Conservation (phyloP, 2,113 vertebrate genomes). For the Anolis carolinensis region DNA sequence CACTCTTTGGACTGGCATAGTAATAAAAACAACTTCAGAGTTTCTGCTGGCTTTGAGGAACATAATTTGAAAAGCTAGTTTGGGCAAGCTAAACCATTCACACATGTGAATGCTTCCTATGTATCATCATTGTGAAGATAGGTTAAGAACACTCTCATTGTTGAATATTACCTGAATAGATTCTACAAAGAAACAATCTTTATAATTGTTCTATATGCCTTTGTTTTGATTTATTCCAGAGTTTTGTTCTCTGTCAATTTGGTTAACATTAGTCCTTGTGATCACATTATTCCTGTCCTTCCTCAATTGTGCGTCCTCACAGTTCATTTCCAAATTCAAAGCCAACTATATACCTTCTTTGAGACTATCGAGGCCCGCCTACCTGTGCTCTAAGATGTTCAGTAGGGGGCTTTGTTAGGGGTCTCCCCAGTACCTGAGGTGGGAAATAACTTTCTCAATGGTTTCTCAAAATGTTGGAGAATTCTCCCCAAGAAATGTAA, state of each 20-base stretch:
- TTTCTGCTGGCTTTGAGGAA: not conserved
- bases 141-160: not conserved
- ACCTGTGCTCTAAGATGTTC: not conserved
- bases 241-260: too few species aligned
- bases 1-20: not conserved
- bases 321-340: not conserved
- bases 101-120: not conserved
- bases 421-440: too few species aligned
- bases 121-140: not conserved
- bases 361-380: not conserved
- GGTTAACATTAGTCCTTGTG: not conserved
- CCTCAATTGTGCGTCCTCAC: not conserved
- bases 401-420: too few species aligned
- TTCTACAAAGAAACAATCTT: too few species aligned
- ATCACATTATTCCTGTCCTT: not conserved
- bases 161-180: not conserved
- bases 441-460: not conserved
- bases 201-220: too few species aligned
- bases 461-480: too few species aligned
- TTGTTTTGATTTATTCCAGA: not conserved
- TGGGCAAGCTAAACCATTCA: not conserved
- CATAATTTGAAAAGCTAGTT: not conserved
- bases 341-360: too few species aligned
- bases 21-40: not conserved
- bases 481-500: too few species aligned